phyloP scores from a whole-genome alignment of 2,113 vertebrate genomes.

The Centrocercus urophasianus region DNA sequence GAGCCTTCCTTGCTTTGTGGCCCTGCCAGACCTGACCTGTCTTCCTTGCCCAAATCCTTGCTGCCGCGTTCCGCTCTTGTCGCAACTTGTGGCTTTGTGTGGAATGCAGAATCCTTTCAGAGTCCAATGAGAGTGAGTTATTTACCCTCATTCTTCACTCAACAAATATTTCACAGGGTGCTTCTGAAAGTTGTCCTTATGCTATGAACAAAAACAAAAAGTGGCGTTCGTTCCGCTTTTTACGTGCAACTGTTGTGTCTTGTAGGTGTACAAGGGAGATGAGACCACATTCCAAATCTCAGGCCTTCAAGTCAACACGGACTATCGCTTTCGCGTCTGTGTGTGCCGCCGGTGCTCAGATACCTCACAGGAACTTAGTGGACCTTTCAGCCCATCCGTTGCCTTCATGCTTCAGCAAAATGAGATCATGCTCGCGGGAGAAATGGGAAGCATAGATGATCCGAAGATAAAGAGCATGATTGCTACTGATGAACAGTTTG shows the following conservation, averaged over 20 bases:
- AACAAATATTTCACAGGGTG: not conserved
- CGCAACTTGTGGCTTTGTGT: not conserved
- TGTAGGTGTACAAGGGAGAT: conserved; percentile 96
- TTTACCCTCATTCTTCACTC: not conserved
- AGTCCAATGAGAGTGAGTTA: not conserved
- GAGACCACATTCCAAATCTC: conserved; percentile 91
- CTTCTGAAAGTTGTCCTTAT: accelerated
- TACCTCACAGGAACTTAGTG: conserved; percentile 92
- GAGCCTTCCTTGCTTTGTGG: not conserved
- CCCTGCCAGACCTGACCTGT: not conserved
- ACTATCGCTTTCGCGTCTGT: conserved; percentile 97
- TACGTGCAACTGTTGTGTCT: not conserved
- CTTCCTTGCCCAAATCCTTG: not conserved
- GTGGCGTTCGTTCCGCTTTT: not conserved
- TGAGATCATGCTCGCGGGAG: conserved; percentile 79
- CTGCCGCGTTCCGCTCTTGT: accelerated
- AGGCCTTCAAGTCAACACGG: conserved; percentile 93
- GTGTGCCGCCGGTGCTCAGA: conserved; percentile 92
- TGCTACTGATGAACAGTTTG: conserved; percentile 94
- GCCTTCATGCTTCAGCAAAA: conserved; percentile 86
- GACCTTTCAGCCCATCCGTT: conserved; percentile 93
- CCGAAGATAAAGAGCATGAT: conserved; percentile 84
- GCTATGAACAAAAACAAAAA: accelerated
- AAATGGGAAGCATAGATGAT: conserved; percentile 74
- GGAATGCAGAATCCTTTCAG: not conserved